These are phyloP conservation scores for Stictonetta naevosa DNA, from an alignment of 2,113 vertebrate genomes.

Conservation along the genomic window DNA sequence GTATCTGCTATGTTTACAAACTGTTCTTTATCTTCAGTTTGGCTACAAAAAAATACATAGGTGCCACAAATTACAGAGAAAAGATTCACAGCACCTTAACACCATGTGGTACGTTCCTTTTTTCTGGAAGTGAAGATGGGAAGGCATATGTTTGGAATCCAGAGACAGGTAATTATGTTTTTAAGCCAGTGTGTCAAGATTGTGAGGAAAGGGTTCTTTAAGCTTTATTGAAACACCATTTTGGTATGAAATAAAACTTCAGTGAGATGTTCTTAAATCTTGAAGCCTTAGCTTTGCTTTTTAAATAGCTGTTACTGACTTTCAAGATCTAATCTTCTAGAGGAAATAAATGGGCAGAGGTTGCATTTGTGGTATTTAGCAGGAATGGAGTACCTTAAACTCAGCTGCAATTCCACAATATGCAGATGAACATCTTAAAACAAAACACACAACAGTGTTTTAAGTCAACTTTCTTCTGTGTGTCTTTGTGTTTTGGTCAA, in stretches of 20 bases:
- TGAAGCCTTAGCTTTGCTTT: neutral
- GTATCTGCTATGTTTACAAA: neutral
- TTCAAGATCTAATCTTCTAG: neutral
- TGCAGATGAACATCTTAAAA: neutral
- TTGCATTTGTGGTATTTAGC: neutral
- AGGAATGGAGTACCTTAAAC: neutral
- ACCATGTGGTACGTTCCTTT: slow-evolving; percentile 92
- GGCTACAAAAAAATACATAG: slow-evolving; percentile 89
- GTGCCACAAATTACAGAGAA: slow-evolving; percentile 93
- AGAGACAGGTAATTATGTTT: slow-evolving; percentile 87
- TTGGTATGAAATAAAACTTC: neutral
- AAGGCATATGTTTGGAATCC: slow-evolving; percentile 95
- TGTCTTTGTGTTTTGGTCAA: neutral
- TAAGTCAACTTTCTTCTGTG: neutral
- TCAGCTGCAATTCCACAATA: neutral
- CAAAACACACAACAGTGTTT: neutral
- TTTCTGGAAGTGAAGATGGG: slow-evolving; percentile 96
- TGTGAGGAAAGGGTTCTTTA: neutral
- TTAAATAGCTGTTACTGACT: neutral
- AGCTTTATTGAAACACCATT: neutral
- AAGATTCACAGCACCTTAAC: slow-evolving; percentile 93
- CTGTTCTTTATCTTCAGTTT: slow-evolving; percentile 76
- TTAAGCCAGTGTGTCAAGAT: neutral
- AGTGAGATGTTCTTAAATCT: neutral
- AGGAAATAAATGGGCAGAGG: neutral